Evolutionary conservation across 1,140 invertebrate species (phyloP).

Genomic region (Forficula auricularia): DNA sequence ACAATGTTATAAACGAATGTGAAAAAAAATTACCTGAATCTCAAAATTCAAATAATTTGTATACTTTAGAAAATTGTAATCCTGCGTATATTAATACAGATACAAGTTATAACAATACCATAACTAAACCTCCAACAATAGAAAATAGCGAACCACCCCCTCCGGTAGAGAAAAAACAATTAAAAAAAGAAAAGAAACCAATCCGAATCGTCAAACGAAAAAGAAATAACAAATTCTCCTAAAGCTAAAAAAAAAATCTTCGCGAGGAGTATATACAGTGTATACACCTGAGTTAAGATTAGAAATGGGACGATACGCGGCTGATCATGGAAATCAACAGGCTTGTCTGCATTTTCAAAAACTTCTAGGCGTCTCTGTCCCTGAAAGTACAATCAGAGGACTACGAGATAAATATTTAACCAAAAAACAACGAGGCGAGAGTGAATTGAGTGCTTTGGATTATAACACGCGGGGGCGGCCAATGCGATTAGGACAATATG

Average conservation of each 20-base stretch:
- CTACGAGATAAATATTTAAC: constrained; percentile 23
- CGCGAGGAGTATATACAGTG: constrained; percentile 21
- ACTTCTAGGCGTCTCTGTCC: constrained; percentile 21
- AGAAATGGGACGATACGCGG: constrained; percentile 25
- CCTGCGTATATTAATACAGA: no score
- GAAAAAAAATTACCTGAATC: no score
- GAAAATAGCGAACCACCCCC: no score
- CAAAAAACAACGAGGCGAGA: constrained; percentile 14
- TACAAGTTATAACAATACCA: no score
- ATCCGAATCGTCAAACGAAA: constrained; percentile 1
- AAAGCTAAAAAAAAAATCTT: constrained; percentile 8
- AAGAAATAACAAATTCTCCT: no score
- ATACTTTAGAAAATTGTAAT: no score
- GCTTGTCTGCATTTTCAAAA: constrained; percentile 22
- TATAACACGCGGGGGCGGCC: constrained; percentile 23
- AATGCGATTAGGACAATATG: constrained; percentile 24
- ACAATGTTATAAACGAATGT: no score
- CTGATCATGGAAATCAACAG: constrained; percentile 23
- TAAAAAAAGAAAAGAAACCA: constrained; percentile 12
- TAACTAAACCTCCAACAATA: no score
- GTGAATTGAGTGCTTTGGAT: constrained; percentile 21
- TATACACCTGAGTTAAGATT: constrained; percentile 25
- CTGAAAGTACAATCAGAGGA: constrained; percentile 24
- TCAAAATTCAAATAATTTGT: no score
- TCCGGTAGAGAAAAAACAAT: no score